Evolutionary conservation across 2,113 vertebrate species (phyloP).

Genomic region (Galemys pyrenaicus): DNA sequence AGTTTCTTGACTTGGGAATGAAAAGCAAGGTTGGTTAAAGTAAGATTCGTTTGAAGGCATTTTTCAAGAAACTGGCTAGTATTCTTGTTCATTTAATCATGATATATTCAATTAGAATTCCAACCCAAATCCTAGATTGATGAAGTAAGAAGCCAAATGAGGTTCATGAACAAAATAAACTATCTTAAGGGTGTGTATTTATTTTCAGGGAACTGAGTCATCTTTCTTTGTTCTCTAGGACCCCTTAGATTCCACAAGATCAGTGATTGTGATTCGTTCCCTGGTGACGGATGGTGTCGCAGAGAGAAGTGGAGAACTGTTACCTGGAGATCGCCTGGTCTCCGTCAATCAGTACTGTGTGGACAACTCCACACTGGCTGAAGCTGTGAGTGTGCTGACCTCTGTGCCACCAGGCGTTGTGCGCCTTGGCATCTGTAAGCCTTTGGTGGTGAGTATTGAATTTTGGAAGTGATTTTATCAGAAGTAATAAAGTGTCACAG

Average conservation of each 20-base stretch:
- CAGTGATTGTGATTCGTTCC: constrained; percentile 96
- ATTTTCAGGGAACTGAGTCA: neutral
- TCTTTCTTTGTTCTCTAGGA: constrained; percentile 88
- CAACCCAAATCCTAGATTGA: neutral
- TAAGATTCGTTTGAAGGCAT: neutral
- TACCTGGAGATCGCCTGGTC: constrained; percentile 94
- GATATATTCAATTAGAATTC: neutral
- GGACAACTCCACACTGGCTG: constrained; percentile 85
- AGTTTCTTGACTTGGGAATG: neutral
- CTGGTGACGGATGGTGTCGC: constrained; percentile 92
- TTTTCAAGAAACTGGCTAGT: neutral
- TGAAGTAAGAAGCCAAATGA: neutral
- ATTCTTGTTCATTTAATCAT: neutral
- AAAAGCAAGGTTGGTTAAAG: neutral
- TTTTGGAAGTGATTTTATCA: neutral
- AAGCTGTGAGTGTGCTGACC: constrained; percentile 95
- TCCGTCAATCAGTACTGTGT: constrained; percentile 91
- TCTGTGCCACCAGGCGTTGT: constrained; percentile 89
- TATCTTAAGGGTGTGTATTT: neutral
- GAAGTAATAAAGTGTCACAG: neutral
- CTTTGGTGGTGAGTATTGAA: constrained; percentile 88
- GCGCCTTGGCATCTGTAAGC: constrained; percentile 93
- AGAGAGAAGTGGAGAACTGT: constrained; percentile 86
- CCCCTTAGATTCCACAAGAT: constrained; percentile 91
- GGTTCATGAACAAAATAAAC: neutral